Conservation (phyloP, 1,140 invertebrate genomes). For the Chrysopa pallens region DNA sequence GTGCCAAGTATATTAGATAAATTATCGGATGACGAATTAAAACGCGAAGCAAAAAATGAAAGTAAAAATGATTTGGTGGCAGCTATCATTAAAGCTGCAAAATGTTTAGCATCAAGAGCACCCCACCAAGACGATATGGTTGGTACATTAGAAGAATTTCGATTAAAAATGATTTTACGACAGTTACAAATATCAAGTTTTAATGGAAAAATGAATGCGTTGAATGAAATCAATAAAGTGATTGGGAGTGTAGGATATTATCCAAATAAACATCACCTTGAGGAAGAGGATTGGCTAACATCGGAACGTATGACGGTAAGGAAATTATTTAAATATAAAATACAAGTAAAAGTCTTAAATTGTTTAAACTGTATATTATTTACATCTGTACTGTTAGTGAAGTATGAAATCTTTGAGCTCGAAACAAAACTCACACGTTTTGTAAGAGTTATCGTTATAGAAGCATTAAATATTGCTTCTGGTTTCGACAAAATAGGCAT, state of each 20-base stretch:
- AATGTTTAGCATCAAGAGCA: constrained; percentile 64
- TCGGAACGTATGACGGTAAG: constrained; percentile 83
- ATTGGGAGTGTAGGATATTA: constrained; percentile 81
- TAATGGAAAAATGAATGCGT: constrained; percentile 97
- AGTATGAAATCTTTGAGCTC: too few relatives aligned
- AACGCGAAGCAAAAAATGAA: constrained; percentile 92
- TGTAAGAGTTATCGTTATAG: too few relatives aligned
- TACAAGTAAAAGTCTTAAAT: too few relatives aligned
- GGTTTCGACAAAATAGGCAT: too few relatives aligned
- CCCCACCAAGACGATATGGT: constrained; percentile 68
- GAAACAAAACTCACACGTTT: too few relatives aligned
- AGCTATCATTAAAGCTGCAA: constrained; percentile 74
- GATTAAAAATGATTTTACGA: constrained; percentile 90
- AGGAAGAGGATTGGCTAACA: constrained; percentile 88
- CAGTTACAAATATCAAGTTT: constrained; percentile 94
- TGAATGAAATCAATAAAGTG: constrained; percentile 98
- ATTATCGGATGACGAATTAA: constrained; percentile 92
- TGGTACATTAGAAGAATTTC: constrained; percentile 83
- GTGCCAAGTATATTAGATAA: constrained; percentile 82
- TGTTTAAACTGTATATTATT: too few relatives aligned
- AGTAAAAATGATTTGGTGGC: constrained; percentile 86
- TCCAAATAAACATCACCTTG: constrained; percentile 47
- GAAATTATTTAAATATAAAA: too few relatives aligned
- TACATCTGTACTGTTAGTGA: too few relatives aligned
- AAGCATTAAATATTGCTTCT: too few relatives aligned